Percentiles rank a stretch among this genome's conserved stretches.
These are phyloP conservation scores for Carassius auratus DNA, from an alignment of 2,113 vertebrate genomes.

Conservation along the genomic window DNA sequence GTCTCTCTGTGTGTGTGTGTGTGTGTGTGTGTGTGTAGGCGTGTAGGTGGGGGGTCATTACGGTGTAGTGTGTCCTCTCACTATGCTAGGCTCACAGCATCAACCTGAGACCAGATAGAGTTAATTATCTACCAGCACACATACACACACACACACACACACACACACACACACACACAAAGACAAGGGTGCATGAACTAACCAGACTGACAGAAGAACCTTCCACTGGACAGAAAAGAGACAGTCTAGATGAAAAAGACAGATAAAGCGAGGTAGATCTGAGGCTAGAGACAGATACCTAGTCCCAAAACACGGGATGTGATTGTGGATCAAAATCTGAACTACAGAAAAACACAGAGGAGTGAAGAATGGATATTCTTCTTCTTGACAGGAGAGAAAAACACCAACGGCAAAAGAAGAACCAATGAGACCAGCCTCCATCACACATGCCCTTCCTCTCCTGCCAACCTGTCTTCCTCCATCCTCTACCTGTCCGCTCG, in stretches of 20 bases:
- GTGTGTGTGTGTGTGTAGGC: conserved; percentile 28
- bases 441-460: conserved; percentile 20
- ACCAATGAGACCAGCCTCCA: conserved; percentile 11
- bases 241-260: conserved; percentile 37
- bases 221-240: conserved; percentile 46
- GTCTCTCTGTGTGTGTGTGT: not conserved
- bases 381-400: not conserved
- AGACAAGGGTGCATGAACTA: conserved; percentile 45
- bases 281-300: conserved; percentile 26
- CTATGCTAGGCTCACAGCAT: conserved; percentile 65
- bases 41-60: conserved; percentile 48
- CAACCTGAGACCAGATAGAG: conserved; percentile 78
- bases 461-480: conserved; percentile 1
- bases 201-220: conserved; percentile 47
- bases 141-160: conserved; percentile 52
- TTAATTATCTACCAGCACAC: conserved; percentile 81
- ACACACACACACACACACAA: conserved; percentile 40
- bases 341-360: not conserved
- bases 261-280: conserved; percentile 23
- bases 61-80: conserved; percentile 59
- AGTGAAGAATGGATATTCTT: not conserved
- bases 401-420: not conserved
- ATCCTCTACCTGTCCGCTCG: not conserved
- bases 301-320: conserved; percentile 6
- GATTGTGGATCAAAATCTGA: conserved; percentile 27